phyloP scores from a whole-genome alignment of 2,888 invertebrate species.

The Lissocephala sabroskyi region DNA sequence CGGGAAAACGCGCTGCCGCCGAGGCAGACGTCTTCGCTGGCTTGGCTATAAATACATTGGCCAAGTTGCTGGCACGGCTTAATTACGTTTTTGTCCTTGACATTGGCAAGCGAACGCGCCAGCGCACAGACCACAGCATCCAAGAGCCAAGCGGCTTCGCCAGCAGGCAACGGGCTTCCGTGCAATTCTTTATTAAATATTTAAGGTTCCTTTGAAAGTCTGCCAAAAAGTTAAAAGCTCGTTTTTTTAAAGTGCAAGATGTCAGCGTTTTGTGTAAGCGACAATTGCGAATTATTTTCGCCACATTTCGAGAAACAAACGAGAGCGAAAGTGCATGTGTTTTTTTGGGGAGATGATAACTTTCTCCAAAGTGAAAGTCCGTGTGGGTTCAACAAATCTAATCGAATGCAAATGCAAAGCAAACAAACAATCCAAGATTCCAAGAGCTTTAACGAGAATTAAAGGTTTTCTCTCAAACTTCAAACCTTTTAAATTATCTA shows the following conservation, averaged over 20 bases:
- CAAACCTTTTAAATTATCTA: too few species aligned
- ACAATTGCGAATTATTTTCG: not conserved
- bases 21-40: constrained; percentile 40
- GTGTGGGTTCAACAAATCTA: not conserved
- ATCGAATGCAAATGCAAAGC: not conserved
- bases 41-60: constrained; percentile 62
- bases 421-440: too few species aligned
- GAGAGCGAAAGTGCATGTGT: constrained; percentile 42
- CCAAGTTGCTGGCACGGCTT: constrained; percentile 57
- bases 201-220: too few species aligned
- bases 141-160: too few species aligned
- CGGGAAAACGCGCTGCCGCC: constrained; percentile 44
- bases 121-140: too few species aligned
- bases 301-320: not conserved
- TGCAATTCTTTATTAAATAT: too few species aligned
- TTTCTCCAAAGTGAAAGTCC: constrained; percentile 55
- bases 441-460: too few species aligned
- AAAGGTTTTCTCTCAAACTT: too few species aligned
- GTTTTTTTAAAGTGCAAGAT: too few species aligned
- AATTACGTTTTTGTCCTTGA: constrained; percentile 72
- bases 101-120: constrained; percentile 39
- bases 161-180: constrained; percentile 5
- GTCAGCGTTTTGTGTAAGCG: constrained; percentile 41
- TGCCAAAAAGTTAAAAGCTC: too few species aligned
- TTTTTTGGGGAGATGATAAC: constrained; percentile 19